Percentiles rank a stretch among this genome's conserved stretches.
These are phyloP conservation scores for Lepidochrysops patricia DNA, from an alignment of 2,888 invertebrate genomes.

Conservation along the genomic window DNA sequence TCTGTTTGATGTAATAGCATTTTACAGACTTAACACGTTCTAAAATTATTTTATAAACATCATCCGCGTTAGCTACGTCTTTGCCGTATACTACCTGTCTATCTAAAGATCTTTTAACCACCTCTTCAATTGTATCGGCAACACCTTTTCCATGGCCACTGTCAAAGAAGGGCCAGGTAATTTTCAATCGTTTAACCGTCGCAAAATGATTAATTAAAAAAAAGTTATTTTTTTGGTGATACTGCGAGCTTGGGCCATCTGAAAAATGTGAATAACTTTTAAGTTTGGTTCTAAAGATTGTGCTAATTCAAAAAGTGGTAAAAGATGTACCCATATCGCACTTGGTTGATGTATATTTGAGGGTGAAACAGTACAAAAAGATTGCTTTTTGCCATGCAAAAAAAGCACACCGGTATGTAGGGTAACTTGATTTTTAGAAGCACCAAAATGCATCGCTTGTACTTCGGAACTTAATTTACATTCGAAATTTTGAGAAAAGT, in stretches of 20 bases:
- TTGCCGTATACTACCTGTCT: too few species aligned
- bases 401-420: neutral
- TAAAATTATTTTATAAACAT: too few species aligned
- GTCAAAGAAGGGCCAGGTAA: neutral
- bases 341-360: conserved; percentile 14
- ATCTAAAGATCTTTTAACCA: too few species aligned
- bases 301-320: conserved; percentile 10
- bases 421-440: neutral
- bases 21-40: too few species aligned
- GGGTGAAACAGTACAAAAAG: neutral
- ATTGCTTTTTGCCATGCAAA: too few species aligned
- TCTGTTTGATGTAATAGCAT: too few species aligned
- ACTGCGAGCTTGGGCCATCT: neutral
- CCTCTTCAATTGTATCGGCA: neutral
- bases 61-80: too few species aligned
- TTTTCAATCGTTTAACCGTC: too few species aligned
- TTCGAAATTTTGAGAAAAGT: too few species aligned
- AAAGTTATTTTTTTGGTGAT: neutral
- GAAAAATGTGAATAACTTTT: neutral
- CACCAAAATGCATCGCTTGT: neutral
- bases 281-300: neutral
- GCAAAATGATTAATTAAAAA: neutral
- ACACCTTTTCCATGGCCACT: neutral
- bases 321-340: conserved; percentile 21
- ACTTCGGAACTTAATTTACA: too few species aligned